Base-by-base conservation (phyloP, 2,797 vertebrate genomes). In the Sebastes trivittatus region DNA sequence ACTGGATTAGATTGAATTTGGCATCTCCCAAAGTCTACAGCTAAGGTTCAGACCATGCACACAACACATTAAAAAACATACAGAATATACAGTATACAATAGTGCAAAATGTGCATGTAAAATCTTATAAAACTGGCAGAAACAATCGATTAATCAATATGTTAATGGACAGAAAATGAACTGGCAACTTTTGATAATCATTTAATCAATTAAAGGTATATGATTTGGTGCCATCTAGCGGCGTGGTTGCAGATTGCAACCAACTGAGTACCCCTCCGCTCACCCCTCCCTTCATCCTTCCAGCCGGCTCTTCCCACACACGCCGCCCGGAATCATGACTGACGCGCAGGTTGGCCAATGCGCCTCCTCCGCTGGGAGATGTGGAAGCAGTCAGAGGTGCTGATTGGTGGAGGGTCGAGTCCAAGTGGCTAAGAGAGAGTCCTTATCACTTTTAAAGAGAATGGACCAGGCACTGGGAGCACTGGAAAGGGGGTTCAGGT, bases 291-390 rank as follows among this genome's bases (percentile, higher is more conserved):
- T 46, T 46, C 78, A 13, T 10, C 59, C 46, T 23, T 34, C 30
- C 72, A 2, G 52, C 20, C 36, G 38, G 77, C 88, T 79, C 92
- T 87, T 56, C 93, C 92, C 69, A 73, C 72, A 36, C 72, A 34
- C 1, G 11, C 66, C 49, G 78, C 67, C 75, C 71, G 4, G 23
- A 38, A 59, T 7, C 49, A 1, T 87, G 93, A 95, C 11, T 86
- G 94, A 94, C 85, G 72, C 32, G 27, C 42, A 2, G 2, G 1
- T 22, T 32, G 46, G 29, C 94, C 94, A 95, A 95, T 95, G 63
- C 20, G 79, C 81, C 4, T 46, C n/a, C 3, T 10, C n/a, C 9
- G 14, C 32, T 3, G 46, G 16, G 56, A 71, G 62, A 83, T n/a
- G 22, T 62, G 42, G 74, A 42, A 5, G 14, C 38, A 49, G 52